Base-by-base conservation (phyloP, 2,888 invertebrate genomes). In the Drosophila heteroneura region DNA sequence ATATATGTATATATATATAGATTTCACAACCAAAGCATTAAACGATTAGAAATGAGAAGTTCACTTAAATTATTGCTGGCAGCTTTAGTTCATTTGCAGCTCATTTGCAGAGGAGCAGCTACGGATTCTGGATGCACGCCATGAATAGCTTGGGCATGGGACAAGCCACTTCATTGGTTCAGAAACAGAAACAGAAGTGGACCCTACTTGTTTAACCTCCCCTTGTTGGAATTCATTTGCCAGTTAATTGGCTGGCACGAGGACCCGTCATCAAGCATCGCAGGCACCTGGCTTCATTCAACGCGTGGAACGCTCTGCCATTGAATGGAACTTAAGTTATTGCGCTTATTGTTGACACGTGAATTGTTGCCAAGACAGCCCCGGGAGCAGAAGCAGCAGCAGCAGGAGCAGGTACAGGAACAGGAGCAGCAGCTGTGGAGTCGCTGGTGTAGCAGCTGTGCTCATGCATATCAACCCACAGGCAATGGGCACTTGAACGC, bases 301-400 rank as follows among this genome's bases (percentile, higher is more conserved):
- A 61, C 68, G 62, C 70, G 47, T 28, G 60, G 47, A 49, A 22
- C 33, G 44, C 60, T 64, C 57, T 35, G 35, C 58, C 87, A 87
- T 76, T 84, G 82, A 84, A 87, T 85, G 83, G 63, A 79, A 72
- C 87, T 87, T 87, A 87, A 89, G 85, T 87, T 85, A 86, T 89
- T 86, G 85, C 83, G 89, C 89, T 89, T 89, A 86, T 89, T 86
- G 86, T 86, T 86, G 89, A 87, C 86, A 86, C 89, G 89, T 84
- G 89, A 82, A 82, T 83, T 67, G 84, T 62, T 74, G 78, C 66
- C 73, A 73, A 68, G 78, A 70, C 65, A 64, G 74, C 68, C 66
- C 53, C 65, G 57, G 70, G 51, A 56, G 28, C 61, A 52, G 81
- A 19, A 7, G 16, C 35, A 66, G 66, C 58, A 79, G 33, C 32